Evolutionary conservation across 1,140 invertebrate genomes (phyloP).

Genomic region (Philopotamus ludificatus): DNA sequence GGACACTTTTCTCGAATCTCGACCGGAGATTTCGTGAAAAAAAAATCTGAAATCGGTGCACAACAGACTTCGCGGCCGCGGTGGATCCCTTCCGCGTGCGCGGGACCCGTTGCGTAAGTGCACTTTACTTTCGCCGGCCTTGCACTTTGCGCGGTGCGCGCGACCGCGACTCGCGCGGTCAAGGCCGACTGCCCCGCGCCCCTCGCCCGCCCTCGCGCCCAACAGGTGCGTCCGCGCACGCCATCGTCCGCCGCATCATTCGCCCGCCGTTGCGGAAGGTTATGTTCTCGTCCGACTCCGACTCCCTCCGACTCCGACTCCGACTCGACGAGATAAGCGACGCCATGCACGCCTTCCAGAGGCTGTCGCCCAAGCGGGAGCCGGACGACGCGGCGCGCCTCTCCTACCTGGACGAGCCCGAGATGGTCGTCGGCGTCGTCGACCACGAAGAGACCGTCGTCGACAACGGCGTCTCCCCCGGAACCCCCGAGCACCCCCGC

Average conservation of each 20-base stretch:
- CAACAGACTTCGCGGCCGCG: too few relatives aligned
- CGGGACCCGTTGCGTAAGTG: not conserved
- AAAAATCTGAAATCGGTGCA: too few relatives aligned
- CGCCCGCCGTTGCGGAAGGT: conserved; percentile 33
- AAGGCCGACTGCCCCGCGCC: conserved; percentile 17
- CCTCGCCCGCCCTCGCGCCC: not conserved
- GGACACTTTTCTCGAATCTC: too few relatives aligned
- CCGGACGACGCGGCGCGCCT: conserved; percentile 13
- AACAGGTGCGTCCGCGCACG: too few relatives aligned
- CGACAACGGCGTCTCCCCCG: conserved; percentile 9
- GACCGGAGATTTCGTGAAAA: not conserved
- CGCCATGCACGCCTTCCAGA: conserved; percentile 29
- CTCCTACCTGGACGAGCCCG: conserved; percentile 7
- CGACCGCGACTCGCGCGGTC: conserved; percentile 21
- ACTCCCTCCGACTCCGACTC: not conserved
- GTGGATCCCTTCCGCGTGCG: too few relatives aligned
- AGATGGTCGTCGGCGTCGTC: conserved; percentile 25
- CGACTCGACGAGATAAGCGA: not conserved
- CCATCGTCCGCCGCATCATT: too few relatives aligned
- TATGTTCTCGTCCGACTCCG: conserved; percentile 26
- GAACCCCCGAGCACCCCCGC: conserved; percentile 29
- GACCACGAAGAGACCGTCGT: conserved; percentile 37
- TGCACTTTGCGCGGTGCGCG: too few relatives aligned
- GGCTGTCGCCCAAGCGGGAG: conserved; percentile 32
- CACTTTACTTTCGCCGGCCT: conserved; percentile 2